Evolutionary conservation across 92 coral and sea anemone genomes (phyloP).

Genomic region (Zoanthus solanderi): DNA sequence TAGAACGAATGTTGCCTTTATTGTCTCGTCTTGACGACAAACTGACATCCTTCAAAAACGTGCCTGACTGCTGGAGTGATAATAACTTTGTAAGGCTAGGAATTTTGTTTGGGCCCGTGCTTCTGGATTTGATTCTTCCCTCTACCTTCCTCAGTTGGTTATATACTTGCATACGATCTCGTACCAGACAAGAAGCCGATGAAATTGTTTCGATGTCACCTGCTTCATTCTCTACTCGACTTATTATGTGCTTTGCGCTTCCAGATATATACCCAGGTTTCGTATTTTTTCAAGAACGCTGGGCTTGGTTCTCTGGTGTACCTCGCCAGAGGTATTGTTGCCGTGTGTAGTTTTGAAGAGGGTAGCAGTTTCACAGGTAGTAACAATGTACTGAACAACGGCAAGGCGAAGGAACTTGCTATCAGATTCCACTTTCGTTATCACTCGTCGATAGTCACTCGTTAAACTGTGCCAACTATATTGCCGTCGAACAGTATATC

Average conservation of each 20-base stretch:
- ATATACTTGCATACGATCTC: constrained; percentile 44
- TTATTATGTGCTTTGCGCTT: constrained; percentile 36
- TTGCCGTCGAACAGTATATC: constrained; percentile 36
- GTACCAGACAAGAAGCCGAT: constrained; percentile 21
- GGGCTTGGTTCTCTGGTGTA: constrained; percentile 43
- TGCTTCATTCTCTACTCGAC: constrained; percentile 13
- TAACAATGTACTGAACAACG: constrained; percentile 46
- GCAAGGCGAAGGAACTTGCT: constrained; percentile 32
- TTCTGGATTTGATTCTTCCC: constrained; percentile 20
- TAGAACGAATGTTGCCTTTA: not conserved
- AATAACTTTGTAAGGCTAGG: constrained; percentile 8
- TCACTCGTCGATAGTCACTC: constrained; percentile 28
- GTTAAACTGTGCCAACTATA: constrained; percentile 50
- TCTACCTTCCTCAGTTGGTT: constrained; percentile 37
- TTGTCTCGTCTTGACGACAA: not conserved
- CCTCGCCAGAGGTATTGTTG: constrained; percentile 14
- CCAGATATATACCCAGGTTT: constrained; percentile 1
- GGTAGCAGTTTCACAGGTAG: not conserved
- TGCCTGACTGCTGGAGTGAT: constrained; percentile 11
- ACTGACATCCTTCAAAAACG: constrained; percentile 34
- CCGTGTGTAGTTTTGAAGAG: constrained; percentile 35
- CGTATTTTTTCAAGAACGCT: constrained; percentile 37
- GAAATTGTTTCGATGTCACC: constrained; percentile 37
- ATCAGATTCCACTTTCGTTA: constrained; percentile 44
- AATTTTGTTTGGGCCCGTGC: constrained; percentile 35